A percentile compares a stretch with the other conserved stretches of the same genome.
Evolutionary conservation across 2,888 invertebrate species (phyloP).

Genomic region (Cryptosula pallasiana): DNA sequence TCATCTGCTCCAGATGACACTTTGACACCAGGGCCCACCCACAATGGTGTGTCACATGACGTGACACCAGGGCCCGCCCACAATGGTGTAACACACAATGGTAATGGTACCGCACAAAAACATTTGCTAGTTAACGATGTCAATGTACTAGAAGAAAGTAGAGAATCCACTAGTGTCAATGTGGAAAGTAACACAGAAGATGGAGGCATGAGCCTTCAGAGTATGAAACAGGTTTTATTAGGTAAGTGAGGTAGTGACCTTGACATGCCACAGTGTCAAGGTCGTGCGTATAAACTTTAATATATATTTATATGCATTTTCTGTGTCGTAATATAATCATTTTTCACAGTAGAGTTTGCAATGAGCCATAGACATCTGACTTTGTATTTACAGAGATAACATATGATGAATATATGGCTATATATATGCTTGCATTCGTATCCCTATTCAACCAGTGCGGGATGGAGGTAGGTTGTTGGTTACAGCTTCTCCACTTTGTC

Average conservation of each 20-base stretch:
- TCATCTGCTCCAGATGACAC: neutral
- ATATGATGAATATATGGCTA: constrained; percentile 19
- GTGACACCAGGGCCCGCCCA: too few relatives aligned
- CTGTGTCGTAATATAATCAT: too few relatives aligned
- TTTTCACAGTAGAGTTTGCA: too few relatives aligned
- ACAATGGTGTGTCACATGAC: too few relatives aligned
- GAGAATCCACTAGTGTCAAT: too few relatives aligned
- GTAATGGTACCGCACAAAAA: neutral
- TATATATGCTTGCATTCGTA: constrained; percentile 37
- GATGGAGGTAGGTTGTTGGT: constrained; percentile 53
- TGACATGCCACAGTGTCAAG: too few relatives aligned
- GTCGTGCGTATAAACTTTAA: too few relatives aligned
- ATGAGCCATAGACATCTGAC: too few relatives aligned
- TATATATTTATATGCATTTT: too few relatives aligned
- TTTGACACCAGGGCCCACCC: neutral
- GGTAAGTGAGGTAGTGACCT: constrained; percentile 1
- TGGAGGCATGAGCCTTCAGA: neutral
- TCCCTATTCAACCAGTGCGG: constrained; percentile 54
- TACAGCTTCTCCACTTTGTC: too few relatives aligned
- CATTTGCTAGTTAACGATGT: neutral
- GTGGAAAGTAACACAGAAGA: neutral
- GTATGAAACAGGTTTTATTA: neutral
- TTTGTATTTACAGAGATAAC: constrained; percentile 1
- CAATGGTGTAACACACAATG: neutral
- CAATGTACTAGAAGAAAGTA: too few relatives aligned